phyloP scores from a whole-genome alignment of 1,140 invertebrate species.

The Aplysia californica region DNA sequence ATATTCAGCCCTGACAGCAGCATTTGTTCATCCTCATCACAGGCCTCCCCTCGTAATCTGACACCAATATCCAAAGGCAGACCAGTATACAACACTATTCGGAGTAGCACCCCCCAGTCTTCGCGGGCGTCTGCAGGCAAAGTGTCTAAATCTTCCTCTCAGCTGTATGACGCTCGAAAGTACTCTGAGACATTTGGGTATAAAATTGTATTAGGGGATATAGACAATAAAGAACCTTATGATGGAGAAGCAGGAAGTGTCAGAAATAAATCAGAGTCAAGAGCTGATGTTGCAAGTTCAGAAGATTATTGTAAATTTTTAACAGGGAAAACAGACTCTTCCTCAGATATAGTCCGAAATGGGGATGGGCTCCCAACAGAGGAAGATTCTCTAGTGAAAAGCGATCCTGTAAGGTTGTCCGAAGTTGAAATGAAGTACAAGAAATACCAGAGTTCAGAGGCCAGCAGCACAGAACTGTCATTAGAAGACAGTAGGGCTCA shows the following conservation, averaged over 20 bases:
- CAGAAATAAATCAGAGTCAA: not conserved
- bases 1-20: too few species aligned
- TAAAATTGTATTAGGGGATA: too few species aligned
- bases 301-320: constrained; percentile 1
- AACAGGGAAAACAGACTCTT: not conserved
- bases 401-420: not conserved
- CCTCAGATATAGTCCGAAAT: not conserved
- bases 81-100: not conserved
- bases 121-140: not conserved
- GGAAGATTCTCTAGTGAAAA: not conserved
- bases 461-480: too few species aligned
- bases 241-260: not conserved
- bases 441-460: not conserved
- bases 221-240: too few species aligned
- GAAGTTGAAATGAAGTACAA: not conserved
- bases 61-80: too few species aligned
- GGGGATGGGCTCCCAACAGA: not conserved
- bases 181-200: too few species aligned
- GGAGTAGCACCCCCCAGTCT: not conserved
- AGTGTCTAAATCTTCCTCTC: not conserved
- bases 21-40: too few species aligned
- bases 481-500: too few species aligned
- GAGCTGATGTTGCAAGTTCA: constrained; percentile 1
- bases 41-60: too few species aligned
- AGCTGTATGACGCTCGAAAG: not conserved